A percentile compares a stretch with the other conserved stretches of the same genome.
Evolutionary conservation across 1,140 invertebrate genomes (phyloP).

Genomic region (Drosophila punjabiensis): DNA sequence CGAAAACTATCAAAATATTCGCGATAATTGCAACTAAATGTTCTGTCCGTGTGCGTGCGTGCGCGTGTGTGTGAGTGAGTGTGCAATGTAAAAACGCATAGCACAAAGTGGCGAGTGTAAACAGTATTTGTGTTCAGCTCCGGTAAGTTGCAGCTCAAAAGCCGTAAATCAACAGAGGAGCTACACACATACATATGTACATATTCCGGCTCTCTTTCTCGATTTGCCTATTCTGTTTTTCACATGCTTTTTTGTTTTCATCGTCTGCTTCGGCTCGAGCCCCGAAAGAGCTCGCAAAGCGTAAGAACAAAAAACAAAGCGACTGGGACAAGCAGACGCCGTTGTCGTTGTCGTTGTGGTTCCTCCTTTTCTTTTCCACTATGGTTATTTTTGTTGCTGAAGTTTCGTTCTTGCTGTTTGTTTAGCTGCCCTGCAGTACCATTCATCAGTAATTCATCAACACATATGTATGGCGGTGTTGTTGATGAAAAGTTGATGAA

Average conservation of each 20-base stretch:
- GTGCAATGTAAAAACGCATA: constrained; percentile 26
- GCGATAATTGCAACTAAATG: constrained; percentile 10
- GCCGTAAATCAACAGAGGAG: constrained; percentile 21
- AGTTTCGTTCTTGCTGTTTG: constrained; percentile 56
- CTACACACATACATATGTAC: not conserved
- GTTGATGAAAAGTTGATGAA: too few species aligned
- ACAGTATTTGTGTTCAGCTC: constrained; percentile 29
- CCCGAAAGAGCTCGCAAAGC: constrained; percentile 46
- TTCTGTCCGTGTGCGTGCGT: constrained; percentile 5
- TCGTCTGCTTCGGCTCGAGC: constrained; percentile 69
- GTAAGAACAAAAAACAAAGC: constrained; percentile 17
- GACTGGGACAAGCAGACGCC: too few species aligned
- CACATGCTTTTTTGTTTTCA: constrained; percentile 79
- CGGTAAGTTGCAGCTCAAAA: constrained; percentile 39
- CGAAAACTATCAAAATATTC: not conserved
- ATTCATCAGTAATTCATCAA: too few species aligned
- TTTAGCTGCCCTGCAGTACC: constrained; percentile 48
- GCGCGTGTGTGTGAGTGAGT: constrained; percentile 10
- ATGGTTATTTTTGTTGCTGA: constrained; percentile 35
- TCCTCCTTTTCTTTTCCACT: constrained; percentile 14
- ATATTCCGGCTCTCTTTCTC: constrained; percentile 14
- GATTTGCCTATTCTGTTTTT: constrained; percentile 61
- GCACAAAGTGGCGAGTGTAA: constrained; percentile 33
- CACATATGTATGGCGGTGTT: too few species aligned
- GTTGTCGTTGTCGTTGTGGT: constrained; percentile 31